Percentiles rank a stretch among this genome's conserved stretches.
Evolutionary conservation across 2,113 vertebrate genomes (phyloP).

Genomic region (Gorsachius goisagi): DNA sequence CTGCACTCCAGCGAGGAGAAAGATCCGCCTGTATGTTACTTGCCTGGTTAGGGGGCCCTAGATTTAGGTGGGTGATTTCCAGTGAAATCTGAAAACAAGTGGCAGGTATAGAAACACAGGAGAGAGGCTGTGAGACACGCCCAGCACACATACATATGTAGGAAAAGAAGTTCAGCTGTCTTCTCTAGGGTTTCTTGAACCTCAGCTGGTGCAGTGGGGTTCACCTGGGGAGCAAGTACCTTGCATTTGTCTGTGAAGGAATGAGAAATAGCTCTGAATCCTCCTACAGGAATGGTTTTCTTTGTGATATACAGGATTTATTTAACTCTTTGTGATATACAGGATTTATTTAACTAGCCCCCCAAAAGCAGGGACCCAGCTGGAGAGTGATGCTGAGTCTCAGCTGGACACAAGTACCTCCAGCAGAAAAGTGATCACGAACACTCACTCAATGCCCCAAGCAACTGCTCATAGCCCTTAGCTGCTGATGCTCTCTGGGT

Average conservation of each 20-base stretch:
- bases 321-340: neutral
- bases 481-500: neutral
- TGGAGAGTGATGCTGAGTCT: neutral
- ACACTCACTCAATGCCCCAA: neutral
- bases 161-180: neutral
- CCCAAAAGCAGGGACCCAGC: neutral
- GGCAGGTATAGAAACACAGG: neutral
- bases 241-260: neutral
- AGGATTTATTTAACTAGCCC: neutral
- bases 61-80: neutral
- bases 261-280: neutral
- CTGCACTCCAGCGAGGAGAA: neutral
- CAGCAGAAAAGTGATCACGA: neutral
- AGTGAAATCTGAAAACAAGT: neutral
- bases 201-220: neutral
- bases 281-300: neutral
- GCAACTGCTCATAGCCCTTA: neutral
- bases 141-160: fast-evolving
- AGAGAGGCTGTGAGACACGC: neutral
- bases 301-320: neutral
- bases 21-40: neutral
- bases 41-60: neutral
- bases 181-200: neutral
- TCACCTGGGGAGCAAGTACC: neutral
- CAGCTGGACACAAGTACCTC: neutral